Percentiles rank a stretch among this genome's conserved stretches.
Conservation (phyloP, 1,140 invertebrate species). For the Lasioglossum baleicum region DNA sequence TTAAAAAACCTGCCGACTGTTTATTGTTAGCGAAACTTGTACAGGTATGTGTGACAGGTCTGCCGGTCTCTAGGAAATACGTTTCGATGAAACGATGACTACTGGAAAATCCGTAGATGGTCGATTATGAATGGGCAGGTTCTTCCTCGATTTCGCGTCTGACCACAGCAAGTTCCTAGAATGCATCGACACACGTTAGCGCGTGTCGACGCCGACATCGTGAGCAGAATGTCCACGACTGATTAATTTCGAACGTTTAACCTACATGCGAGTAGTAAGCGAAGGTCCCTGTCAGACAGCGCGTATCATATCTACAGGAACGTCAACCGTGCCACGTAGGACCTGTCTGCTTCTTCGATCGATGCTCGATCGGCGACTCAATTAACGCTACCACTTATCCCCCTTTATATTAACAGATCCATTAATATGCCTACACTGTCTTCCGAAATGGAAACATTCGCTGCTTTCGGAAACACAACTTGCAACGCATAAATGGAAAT, state of each 20-base stretch:
- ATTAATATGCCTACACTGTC: background rate
- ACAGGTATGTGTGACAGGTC: too few relatives aligned
- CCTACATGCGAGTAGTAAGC: constrained; percentile 35
- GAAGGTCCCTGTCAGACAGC: constrained; percentile 29
- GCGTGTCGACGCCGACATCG: constrained; percentile 31
- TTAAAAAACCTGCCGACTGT: too few relatives aligned
- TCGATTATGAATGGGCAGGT: background rate
- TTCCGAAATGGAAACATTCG: too few relatives aligned
- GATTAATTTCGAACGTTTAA: constrained; percentile 50
- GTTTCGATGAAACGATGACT: background rate
- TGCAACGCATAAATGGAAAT: too few relatives aligned
- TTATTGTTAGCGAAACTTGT: too few relatives aligned
- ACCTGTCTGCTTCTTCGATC: background rate
- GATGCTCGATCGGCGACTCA: background rate
- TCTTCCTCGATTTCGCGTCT: constrained; percentile 12
- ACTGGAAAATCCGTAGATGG: background rate
- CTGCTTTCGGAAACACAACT: too few relatives aligned
- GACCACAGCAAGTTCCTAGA: background rate
- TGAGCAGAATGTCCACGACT: constrained; percentile 39
- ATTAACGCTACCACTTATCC: background rate
- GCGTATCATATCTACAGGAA: constrained; percentile 7
- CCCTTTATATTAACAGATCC: background rate
- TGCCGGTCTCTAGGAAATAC: too few relatives aligned
- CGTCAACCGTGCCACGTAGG: background rate
- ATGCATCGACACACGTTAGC: constrained; percentile 44